Evolutionary conservation across 2,888 invertebrate genomes (phyloP).

Genomic region (Euzophera pinguis): DNA sequence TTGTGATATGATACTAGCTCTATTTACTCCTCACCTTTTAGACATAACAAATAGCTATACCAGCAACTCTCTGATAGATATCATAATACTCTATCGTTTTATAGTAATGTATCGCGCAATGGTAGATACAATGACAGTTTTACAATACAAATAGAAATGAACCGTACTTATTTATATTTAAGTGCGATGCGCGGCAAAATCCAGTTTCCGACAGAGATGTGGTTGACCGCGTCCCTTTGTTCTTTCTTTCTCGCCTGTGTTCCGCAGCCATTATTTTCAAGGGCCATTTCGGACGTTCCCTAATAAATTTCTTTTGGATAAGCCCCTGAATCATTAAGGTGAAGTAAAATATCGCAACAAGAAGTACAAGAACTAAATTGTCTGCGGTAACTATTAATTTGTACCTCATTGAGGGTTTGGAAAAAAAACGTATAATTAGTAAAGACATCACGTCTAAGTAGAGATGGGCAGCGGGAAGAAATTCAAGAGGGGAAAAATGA

Average conservation of each 20-base stretch:
- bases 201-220: constrained; percentile 8
- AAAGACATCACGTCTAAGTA: no score
- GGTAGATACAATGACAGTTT: no score
- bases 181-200: not conserved
- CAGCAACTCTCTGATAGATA: no score
- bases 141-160: not conserved
- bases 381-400: not conserved
- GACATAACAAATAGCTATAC: no score
- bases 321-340: constrained; percentile 14
- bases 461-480: no score
- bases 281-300: constrained; percentile 38
- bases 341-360: constrained; percentile 4
- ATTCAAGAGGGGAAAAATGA: no score
- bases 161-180: not conserved
- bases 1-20: no score
- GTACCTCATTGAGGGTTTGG: no score
- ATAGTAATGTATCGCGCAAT: no score
- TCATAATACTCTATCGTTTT: no score
- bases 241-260: constrained; percentile 28
- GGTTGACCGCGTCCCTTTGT: constrained; percentile 35
- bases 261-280: constrained; percentile 32
- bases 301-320: constrained; percentile 40
- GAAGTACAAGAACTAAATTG: constrained; percentile 1
- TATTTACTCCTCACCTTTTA: no score
- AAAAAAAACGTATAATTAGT: no score